These are phyloP conservation scores for Albula goreensis DNA, from an alignment of 2,113 vertebrate genomes.

Conservation along the genomic window DNA sequence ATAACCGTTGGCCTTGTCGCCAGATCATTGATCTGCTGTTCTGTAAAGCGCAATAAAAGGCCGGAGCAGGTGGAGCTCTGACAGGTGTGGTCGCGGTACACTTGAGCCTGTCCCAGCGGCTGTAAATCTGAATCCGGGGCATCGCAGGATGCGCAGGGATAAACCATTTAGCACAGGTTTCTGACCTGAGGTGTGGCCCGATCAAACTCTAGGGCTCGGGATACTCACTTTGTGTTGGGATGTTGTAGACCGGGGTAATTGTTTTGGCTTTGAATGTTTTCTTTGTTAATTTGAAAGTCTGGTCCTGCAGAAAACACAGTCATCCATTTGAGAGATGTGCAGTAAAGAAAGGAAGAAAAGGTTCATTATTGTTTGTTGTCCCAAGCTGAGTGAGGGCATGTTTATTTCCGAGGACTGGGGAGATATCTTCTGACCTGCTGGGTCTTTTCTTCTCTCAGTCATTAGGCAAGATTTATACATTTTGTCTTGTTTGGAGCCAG, in stretches of 20 bases:
- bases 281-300: not conserved
- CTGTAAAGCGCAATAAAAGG: constrained; percentile 15
- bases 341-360: not conserved
- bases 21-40: not conserved
- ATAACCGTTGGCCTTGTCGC: not conserved
- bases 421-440: not conserved
- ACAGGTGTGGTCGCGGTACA: constrained; percentile 16
- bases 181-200: not conserved
- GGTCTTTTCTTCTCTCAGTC: not conserved
- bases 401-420: not conserved
- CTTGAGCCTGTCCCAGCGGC: not conserved
- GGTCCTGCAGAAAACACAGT: not conserved
- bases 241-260: too few species aligned
- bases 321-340: not conserved
- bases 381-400: not conserved
- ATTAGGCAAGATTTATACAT: not conserved
- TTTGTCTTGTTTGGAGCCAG: not conserved
- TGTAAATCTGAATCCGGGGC: too few species aligned
- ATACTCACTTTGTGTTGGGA: not conserved
- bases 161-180: too few species aligned
- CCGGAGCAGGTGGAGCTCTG: constrained; percentile 22
- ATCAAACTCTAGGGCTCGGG: not conserved
- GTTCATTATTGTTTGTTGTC: not conserved
- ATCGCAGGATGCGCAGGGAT: too few species aligned
- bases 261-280: too few species aligned